These are phyloP conservation scores for Tetragnatha versicolor DNA, from an alignment of 1,140 invertebrate species.

Conservation along the genomic window DNA sequence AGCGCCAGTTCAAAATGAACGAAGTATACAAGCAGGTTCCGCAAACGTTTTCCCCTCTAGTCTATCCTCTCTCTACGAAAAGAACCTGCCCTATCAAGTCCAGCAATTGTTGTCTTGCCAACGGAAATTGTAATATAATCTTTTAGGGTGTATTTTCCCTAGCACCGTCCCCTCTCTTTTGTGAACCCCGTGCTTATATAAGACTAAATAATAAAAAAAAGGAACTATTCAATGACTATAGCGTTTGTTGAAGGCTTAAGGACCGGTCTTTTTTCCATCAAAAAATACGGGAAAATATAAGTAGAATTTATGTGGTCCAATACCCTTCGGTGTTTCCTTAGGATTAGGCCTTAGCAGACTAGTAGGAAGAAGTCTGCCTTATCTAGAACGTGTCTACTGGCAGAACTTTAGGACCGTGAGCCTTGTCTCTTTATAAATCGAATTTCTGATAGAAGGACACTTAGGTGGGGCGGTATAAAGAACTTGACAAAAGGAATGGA, in stretches of 20 bases:
- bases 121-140: constrained; percentile 52
- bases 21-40: too few relatives aligned
- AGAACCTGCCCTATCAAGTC: constrained; percentile 21
- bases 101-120: constrained; percentile 26
- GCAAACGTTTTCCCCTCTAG: too few relatives aligned
- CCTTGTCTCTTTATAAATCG: constrained; percentile 25
- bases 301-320: constrained; percentile 40
- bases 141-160: constrained; percentile 16
- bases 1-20: too few relatives aligned
- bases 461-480: not conserved
- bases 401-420: not conserved
- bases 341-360: constrained; percentile 9
- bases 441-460: constrained; percentile 12
- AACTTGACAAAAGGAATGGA: not conserved
- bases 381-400: not conserved
- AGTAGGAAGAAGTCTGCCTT: not conserved
- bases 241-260: constrained; percentile 42
- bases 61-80: too few relatives aligned
- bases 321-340: not conserved
- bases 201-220: not conserved
- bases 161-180: constrained; percentile 4
- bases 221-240: not conserved
- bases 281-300: constrained; percentile 32
- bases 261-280: constrained; percentile 21
- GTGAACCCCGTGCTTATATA: not conserved